Evolutionary conservation across 2,113 vertebrate species (phyloP), one percentile per base, ranked within the genome.

Genomic region (Lepus europaeus): DNA sequence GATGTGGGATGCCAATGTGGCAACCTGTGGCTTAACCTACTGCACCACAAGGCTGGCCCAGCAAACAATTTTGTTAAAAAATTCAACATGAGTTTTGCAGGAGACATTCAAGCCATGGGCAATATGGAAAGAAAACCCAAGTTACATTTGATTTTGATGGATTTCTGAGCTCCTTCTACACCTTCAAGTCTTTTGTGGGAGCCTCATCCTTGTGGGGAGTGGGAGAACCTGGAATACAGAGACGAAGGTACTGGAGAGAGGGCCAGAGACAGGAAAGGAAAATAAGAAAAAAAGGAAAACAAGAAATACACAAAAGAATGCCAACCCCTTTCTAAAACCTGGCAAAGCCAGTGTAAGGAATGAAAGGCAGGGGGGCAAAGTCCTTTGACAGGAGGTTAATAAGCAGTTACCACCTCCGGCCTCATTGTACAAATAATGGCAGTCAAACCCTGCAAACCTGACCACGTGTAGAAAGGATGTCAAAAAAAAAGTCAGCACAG

Each of bases 391-490:
- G 56, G 45, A n/a, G 9, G 20, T 69, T 79, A 53, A 88, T 29
- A 68, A 70, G 64, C 78, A 84, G 77, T 69, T 59, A 12, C 2
- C n/a, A 80, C 87, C 68, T 88, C 91, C 20, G 39, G 59, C 39
- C 36, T 88, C 78, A n/a, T 93, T 88, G 83, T 88, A 56, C 83
- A 93, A 79, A 79, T 16, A 64, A 39, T 39, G 19, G 39, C 66
- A 20, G 31, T 77, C 64, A 87, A 27, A 51, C 13, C 45, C 5
- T 76, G 66, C 88, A 49, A 78, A 31, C 11, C 8, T 61, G 53
- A 80, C 6, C 36, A 45, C 63, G 7, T 74, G 82, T 17, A 12
- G 25, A 7, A 53, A 82, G 5, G 59, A 20, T 6, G 1, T 45
- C 45, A 33, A 51, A n/a, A 66, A 70, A 61, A 70, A 33, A 49